These are phyloP conservation scores for Leptopilina syphax DNA, from an alignment of 2,888 invertebrate species.

Conservation along the genomic window DNA sequence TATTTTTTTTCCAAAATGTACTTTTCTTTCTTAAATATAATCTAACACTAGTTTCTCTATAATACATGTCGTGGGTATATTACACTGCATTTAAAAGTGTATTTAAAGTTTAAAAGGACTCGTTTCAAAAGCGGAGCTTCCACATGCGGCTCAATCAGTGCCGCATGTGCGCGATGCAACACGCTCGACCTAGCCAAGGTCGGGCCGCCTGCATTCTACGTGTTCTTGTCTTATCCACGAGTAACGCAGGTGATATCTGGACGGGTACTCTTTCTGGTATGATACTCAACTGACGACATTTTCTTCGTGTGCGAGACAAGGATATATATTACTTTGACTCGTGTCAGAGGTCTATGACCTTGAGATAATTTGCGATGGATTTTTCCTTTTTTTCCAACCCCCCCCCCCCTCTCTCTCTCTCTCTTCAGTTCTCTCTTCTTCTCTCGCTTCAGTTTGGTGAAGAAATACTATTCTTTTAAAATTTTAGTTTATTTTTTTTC, in stretches of 20 bases:
- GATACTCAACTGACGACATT: constrained; percentile 71
- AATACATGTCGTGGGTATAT: neutral
- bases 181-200: constrained; percentile 75
- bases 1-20: too few species aligned
- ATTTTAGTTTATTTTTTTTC: too few species aligned
- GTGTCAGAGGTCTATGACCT: constrained; percentile 58
- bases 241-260: constrained; percentile 61
- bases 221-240: constrained; percentile 72
- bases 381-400: too few species aligned
- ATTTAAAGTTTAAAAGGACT: constrained; percentile 37
- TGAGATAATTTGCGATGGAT: constrained; percentile 45
- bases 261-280: constrained; percentile 59
- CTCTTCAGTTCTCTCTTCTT: too few species aligned
- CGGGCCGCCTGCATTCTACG: constrained; percentile 72
- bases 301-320: constrained; percentile 60
- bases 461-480: too few species aligned
- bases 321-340: constrained; percentile 17
- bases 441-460: too few species aligned
- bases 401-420: too few species aligned
- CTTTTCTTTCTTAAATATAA: too few species aligned
- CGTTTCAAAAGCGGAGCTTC: constrained; percentile 41
- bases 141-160: constrained; percentile 71
- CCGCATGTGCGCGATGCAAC: constrained; percentile 61
- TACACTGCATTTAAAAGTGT: constrained; percentile 9
- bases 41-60: neutral